A percentile compares a stretch with the other conserved stretches of the same genome.
Evolutionary conservation across 2,888 invertebrate species (phyloP).

Genomic region (Troides oblongomaculatus): DNA sequence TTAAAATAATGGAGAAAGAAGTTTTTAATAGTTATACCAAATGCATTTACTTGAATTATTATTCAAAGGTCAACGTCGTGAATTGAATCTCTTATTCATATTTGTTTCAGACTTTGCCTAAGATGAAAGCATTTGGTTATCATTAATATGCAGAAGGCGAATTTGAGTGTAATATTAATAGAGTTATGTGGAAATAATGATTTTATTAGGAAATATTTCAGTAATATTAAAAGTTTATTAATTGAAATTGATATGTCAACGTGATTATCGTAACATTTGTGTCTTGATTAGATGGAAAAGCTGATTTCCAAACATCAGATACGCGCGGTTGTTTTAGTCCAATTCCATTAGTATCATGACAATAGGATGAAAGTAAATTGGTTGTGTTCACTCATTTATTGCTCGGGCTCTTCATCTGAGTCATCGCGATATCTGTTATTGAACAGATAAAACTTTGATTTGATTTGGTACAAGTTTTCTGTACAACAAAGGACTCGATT

Average conservation of each 20-base stretch:
- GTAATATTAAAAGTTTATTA: too few species aligned
- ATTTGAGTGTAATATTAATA: too few species aligned
- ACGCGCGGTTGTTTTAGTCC: too few species aligned
- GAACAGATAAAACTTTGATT: conserved; percentile 75
- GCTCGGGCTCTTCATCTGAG: conserved; percentile 56
- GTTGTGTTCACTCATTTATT: conserved; percentile 20
- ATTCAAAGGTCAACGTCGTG: conserved; percentile 18
- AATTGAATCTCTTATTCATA: conserved; percentile 45
- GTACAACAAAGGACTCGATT: conserved; percentile 61
- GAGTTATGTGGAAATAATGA: too few species aligned
- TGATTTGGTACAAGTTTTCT: conserved; percentile 66
- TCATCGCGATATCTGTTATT: conserved; percentile 71
- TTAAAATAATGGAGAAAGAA: conserved; percentile 5
- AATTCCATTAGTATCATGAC: background rate
- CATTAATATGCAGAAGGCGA: too few species aligned
- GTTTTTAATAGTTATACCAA: background rate
- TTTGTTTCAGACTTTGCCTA: conserved; percentile 71
- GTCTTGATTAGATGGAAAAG: too few species aligned
- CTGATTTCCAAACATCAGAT: too few species aligned
- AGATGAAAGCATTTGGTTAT: conserved; percentile 56
- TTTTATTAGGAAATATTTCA: too few species aligned
- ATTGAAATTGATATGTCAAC: too few species aligned
- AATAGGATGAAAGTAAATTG: conserved; percentile 5
- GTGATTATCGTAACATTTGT: too few species aligned
- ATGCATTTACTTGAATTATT: conserved; percentile 10